Conservation (phyloP, 2,888 invertebrate genomes). For the Leptinotarsa peninsularis region DNA sequence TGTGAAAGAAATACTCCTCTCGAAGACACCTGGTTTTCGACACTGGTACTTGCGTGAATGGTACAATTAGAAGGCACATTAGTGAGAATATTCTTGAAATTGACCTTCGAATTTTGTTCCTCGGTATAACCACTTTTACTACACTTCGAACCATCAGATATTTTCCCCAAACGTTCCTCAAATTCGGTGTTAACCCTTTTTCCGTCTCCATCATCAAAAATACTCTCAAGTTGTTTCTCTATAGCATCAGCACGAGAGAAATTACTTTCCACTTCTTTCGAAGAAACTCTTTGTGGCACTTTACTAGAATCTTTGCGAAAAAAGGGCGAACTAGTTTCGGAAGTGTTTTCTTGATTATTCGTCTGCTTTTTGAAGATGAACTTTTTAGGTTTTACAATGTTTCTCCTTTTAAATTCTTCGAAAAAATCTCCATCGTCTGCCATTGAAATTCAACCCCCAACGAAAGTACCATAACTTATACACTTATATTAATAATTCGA, state of each 20-base stretch:
- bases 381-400: slow-evolving; percentile 45
- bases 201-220: neutral
- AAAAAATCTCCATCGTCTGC: slow-evolving; percentile 47
- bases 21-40: neutral
- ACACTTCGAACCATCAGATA: neutral
- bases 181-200: neutral
- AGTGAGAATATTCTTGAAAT: slow-evolving; percentile 17
- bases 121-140: neutral
- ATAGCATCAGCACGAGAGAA: slow-evolving; percentile 19
- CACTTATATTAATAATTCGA: too few relatives aligned
- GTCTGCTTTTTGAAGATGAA: slow-evolving; percentile 51
- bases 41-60: neutral
- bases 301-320: slow-evolving; percentile 25
- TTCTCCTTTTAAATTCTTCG: slow-evolving; percentile 44
- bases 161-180: neutral
- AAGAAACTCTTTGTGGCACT: neutral
- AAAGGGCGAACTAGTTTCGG: slow-evolving; percentile 30
- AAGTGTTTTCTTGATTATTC: neutral
- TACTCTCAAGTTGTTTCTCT: slow-evolving; percentile 5
- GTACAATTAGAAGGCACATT: neutral
- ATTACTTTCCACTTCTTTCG: slow-evolving; percentile 25
- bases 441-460: slow-evolving; percentile 32
- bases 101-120: slow-evolving; percentile 16
- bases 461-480: slow-evolving; percentile 9
- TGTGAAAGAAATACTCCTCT: neutral